A percentile compares a stretch with the other conserved stretches of the same genome.
Conservation (phyloP, 1,140 invertebrate species). For the Argopecten irradians region DNA sequence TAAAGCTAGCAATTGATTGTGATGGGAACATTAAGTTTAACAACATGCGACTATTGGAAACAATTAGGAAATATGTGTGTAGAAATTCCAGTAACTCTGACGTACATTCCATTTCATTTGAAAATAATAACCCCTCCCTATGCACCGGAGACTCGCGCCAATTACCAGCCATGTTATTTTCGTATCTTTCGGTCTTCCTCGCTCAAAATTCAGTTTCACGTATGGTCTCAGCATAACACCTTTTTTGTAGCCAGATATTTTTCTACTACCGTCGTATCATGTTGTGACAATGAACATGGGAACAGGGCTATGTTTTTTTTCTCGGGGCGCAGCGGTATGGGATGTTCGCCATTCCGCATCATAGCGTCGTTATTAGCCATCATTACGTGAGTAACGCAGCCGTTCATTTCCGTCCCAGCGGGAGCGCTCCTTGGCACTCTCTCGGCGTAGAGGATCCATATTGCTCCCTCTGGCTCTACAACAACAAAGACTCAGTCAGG, state of each 20-base stretch:
- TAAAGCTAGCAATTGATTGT: neutral
- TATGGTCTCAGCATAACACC: neutral
- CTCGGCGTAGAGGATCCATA: neutral
- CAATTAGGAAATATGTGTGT: neutral
- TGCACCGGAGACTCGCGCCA: neutral
- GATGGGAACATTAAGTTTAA: neutral
- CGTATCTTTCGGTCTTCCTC: neutral
- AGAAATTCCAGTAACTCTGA: neutral
- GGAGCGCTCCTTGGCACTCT: conserved; percentile 19
- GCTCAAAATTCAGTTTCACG: neutral
- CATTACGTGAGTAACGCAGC: neutral
- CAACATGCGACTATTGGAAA: conserved; percentile 21
- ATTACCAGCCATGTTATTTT: neutral
- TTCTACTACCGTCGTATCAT: neutral
- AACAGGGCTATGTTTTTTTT: neutral
- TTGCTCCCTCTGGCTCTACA: conserved; percentile 12
- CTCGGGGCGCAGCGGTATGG: conserved; percentile 11
- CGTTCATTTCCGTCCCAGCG: conserved; percentile 19
- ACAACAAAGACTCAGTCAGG: conserved; percentile 14
- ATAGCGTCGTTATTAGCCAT: conserved; percentile 1
- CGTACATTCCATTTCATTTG: neutral
- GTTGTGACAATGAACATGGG: neutral
- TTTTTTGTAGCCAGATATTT: neutral
- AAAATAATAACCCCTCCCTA: conserved; percentile 19
- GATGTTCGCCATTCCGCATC: conserved; percentile 20